Base-by-base conservation (phyloP, 2,113 vertebrate genomes). In the Gallinago jamesoni region DNA sequence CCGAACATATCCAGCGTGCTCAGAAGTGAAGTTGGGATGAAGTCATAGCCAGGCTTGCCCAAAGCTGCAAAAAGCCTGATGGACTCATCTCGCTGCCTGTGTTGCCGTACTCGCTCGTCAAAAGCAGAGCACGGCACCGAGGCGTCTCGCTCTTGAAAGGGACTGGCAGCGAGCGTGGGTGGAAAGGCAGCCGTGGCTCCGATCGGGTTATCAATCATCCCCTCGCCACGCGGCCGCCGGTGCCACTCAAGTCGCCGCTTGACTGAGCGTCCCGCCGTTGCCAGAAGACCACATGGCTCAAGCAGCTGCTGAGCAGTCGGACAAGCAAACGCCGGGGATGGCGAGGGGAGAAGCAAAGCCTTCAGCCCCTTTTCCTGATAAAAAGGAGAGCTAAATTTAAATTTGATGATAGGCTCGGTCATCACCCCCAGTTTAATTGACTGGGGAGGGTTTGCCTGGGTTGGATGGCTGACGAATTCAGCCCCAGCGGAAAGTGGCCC, bases 371-470 rank as follows among this genome's bases (percentile, higher is more conserved):
- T 8, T 9, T 83, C 35, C 33, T 57, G 30, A 7, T 59, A 28
- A 79, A 85, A 41, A 47, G 37, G 70, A 83, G 24, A 16, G 5
- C 19, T 50, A 3, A 9, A 16, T 68, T 63, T 75, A 23, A 18
- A 13, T 56, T 35, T 56, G 33, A 35, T 75, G 43, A 35, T 33
- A 68, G 77, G 47, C 24, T 81, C 50, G 23, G 55, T 74, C 86
- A 21, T 90, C 24, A 45, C 2, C 20, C 10, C 1, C 18, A 5
- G 11, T 60, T 64, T 57, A 74, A 47, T 11, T 45, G 66, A 60
- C 24, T 4, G 2, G 2, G 4, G 6, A 9, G 28, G 10, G 3
- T 43, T 87, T 2, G 2, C 4, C 27, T 0, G 0, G 28, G 19
- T 35, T 60, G 43, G 7, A 27, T 23, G 5, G 37, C 55, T 59